Conservation (phyloP, 1,140 invertebrate species). For the Helicoverpa zea region DNA sequence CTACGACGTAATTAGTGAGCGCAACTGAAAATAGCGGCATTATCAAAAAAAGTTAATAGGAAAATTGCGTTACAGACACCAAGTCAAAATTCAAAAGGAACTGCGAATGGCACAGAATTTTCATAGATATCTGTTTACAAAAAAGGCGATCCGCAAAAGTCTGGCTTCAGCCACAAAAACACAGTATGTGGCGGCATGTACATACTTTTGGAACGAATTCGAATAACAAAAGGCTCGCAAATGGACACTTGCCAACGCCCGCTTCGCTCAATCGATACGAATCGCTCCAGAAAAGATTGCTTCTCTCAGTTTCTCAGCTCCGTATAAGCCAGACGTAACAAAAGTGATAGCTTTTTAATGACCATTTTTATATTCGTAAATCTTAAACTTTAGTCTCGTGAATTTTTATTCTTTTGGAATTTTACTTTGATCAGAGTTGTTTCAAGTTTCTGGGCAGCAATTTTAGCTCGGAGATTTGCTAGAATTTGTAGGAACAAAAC, state of each 20-base stretch:
- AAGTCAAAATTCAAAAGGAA: conserved; percentile 5
- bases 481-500: neutral
- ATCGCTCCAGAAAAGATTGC: conserved; percentile 61
- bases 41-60: conserved; percentile 27
- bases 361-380: conserved; percentile 38
- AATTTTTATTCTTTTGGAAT: conserved; percentile 36
- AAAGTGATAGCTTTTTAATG: conserved; percentile 45
- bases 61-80: conserved; percentile 9
- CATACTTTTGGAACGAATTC: conserved; percentile 54
- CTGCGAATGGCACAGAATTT: conserved; percentile 19
- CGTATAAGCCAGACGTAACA: conserved; percentile 38
- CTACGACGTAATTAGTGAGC: conserved; percentile 34
- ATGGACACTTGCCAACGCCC: conserved; percentile 68
- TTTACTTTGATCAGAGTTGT: neutral
- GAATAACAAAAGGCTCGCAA: conserved; percentile 59
- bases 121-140: conserved; percentile 42
- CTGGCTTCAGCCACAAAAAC: conserved; percentile 49
- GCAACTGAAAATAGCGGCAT: conserved; percentile 18
- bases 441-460: conserved; percentile 2
- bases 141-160: conserved; percentile 28
- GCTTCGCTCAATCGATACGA: conserved; percentile 61
- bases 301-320: conserved; percentile 47
- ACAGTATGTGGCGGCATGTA: conserved; percentile 51
- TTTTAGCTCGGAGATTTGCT: conserved; percentile 27
- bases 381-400: conserved; percentile 5